Base-by-base conservation (phyloP, 2,888 invertebrate genomes). In the Plebejus argus region DNA sequence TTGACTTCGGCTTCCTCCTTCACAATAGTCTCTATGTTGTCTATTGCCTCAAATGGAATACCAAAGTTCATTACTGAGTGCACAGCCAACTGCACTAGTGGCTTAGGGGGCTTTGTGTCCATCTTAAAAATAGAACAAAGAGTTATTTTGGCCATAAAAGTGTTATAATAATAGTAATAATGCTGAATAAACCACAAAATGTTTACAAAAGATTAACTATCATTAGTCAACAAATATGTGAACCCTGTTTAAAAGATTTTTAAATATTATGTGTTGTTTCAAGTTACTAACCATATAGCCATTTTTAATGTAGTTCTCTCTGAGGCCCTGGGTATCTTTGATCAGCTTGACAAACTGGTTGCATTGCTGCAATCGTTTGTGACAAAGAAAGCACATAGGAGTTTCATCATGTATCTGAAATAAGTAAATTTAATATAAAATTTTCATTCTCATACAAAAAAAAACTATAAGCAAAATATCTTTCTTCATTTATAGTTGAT, bases 291-390 rank as follows among this genome's bases (percentile, higher is more conserved):
- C 74, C 74, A 74, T 74, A 23, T 71, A 39, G 8, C 74, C 74
- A 74, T 74, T 74, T 74, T 49, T 49, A 12, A 53, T 23, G 23
- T 74, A 74, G 23, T 74, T 45, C 49, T 74, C 74, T 18, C 74
- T 49, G 23, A 74, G 1, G 49, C 18, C 28, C 45, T 74, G 74
- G 28, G 74, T 74, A 49, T 74, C 74, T 8, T 74, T 74, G 39
- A 53, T 53, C 74, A 74, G 15, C 20, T 20, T 74, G 74, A 74
- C 49, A 74, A 74, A 74, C 74, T 74, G 49, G 53, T 74, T 15
- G 28, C 74, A 74, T 74, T 74, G 74, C 20, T 74, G 74, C 28
- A 74, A 53, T 3, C 49, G 45, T 74, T 49, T 74, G 28, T 74
- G 74, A 23, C 74, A 74, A 15, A 74, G 45, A 53, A 74, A 74